These are phyloP conservation scores for Mesoligia furuncula DNA, from an alignment of 2,888 invertebrate species.

Conservation along the genomic window DNA sequence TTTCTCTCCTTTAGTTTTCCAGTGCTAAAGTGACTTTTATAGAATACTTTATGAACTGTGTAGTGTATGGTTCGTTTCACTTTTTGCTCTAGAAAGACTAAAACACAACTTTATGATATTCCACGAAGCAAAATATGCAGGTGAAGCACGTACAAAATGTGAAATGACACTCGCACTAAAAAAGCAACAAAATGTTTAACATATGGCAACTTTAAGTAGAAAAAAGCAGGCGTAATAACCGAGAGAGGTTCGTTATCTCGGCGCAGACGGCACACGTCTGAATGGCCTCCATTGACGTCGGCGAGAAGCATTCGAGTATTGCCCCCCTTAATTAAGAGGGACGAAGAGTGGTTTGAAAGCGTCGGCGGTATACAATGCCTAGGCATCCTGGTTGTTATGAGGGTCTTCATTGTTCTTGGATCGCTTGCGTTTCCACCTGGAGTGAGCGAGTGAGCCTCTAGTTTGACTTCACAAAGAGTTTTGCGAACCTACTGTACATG, in stretches of 20 bases:
- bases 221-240: constrained; percentile 82
- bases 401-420: constrained; percentile 80
- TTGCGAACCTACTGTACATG: constrained; percentile 43
- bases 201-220: constrained; percentile 57
- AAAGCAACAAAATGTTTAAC: constrained; percentile 48
- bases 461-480: constrained; percentile 65
- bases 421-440: constrained; percentile 78
- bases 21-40: constrained; percentile 42
- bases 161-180: constrained; percentile 37
- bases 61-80: constrained; percentile 2
- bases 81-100: constrained; percentile 17
- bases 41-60: constrained; percentile 33
- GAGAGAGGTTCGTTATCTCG: constrained; percentile 86
- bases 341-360: constrained; percentile 85
- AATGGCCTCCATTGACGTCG: constrained; percentile 80
- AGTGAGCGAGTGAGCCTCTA: constrained; percentile 60
- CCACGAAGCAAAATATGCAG: constrained; percentile 9
- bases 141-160: constrained; percentile 3
- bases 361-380: constrained; percentile 77
- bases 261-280: constrained; percentile 83
- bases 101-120: constrained; percentile 19
- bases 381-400: constrained; percentile 76
- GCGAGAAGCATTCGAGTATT: constrained; percentile 82
- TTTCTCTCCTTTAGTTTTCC: constrained; percentile 19
- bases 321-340: constrained; percentile 88